Conservation (phyloP, 2,797 vertebrate species). For the Microctenopoma stevenorrisi region DNA sequence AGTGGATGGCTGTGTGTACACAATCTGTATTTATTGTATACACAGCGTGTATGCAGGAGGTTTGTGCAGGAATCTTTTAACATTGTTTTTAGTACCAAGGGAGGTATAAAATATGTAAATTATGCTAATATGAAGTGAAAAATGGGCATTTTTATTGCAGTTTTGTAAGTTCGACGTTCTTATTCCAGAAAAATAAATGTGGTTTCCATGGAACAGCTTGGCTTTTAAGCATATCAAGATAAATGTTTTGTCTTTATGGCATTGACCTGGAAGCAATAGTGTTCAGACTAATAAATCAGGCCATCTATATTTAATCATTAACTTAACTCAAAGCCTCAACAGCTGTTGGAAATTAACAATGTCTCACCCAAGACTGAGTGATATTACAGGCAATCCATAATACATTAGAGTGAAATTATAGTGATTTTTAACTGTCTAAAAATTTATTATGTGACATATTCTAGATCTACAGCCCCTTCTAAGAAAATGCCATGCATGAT, state of each 20-base stretch:
- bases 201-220: conserved; percentile 90
- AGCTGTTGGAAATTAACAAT: conserved; percentile 99
- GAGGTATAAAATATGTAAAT: conserved; percentile 18
- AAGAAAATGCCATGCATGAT: conserved; percentile 93
- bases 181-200: conserved; percentile 87
- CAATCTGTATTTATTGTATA: conserved; percentile 1
- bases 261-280: conserved; percentile 98
- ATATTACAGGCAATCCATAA: conserved; percentile 99
- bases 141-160: conserved; percentile 71
- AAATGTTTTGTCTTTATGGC: conserved; percentile 99
- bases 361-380: conserved; percentile 96
- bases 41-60: neutral
- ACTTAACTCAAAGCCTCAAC: conserved; percentile 97
- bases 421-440: conserved; percentile 99
- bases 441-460: conserved; percentile 99
- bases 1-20: conserved; percentile 1
- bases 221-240: conserved; percentile 98
- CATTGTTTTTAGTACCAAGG: no score
- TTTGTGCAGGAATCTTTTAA: neutral
- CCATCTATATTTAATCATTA: conserved; percentile 99
- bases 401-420: conserved; percentile 99
- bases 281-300: conserved; percentile 99
- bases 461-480: conserved; percentile 92
- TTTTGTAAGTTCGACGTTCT: conserved; percentile 78
- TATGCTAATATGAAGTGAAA: conserved; percentile 71